Base-by-base conservation (phyloP, 2,797 vertebrate genomes). In the Lophius americanus region DNA sequence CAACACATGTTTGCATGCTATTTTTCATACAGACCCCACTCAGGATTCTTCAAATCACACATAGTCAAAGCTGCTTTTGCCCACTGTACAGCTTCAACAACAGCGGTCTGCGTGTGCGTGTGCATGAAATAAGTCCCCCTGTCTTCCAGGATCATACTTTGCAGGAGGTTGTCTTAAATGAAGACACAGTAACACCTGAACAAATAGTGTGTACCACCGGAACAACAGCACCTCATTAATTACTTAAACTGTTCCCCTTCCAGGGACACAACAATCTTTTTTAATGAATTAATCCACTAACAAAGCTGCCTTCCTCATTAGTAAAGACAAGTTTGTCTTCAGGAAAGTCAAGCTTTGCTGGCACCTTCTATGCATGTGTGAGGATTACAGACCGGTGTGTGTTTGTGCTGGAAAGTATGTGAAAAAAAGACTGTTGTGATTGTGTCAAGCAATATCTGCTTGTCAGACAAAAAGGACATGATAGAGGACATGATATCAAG, bases 211-310 rank as follows among this genome's bases (percentile, higher is more conserved):
- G 9, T 55, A 33, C 63, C 12, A 1, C 67, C 33, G 58, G 57
- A 67, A 77, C 66, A 79, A 73, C 64, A 76, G 60, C 37, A 2
- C 44, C 61, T 44, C 35, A 71, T 60, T 37, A 54, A 70, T 43
- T 50, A 66, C 43, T 44, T 67, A 58, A 78, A 65, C 64, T 69
- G 33, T 63, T 35, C 48, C 13, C 2, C 69, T 64, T 56, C 68
- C 73, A 73, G 43, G 23, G 32, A 78, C 37, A 67, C 35, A 54
- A n/a, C 32, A 1, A 3, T 53, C 23, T 36, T 4, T 0, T 0
- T 32, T 61, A 52, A 23, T 36, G 23, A 72, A 68, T 60, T 9
- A 10, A 59, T 55, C 41, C 4, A 7, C 53, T 37, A 47, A 64
- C 76, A 69, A 70, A 59, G 64, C 49, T 51, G 70, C 38, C 58